Conservation (phyloP, 2,113 vertebrate genomes). For the Atherinomorus stipes region DNA sequence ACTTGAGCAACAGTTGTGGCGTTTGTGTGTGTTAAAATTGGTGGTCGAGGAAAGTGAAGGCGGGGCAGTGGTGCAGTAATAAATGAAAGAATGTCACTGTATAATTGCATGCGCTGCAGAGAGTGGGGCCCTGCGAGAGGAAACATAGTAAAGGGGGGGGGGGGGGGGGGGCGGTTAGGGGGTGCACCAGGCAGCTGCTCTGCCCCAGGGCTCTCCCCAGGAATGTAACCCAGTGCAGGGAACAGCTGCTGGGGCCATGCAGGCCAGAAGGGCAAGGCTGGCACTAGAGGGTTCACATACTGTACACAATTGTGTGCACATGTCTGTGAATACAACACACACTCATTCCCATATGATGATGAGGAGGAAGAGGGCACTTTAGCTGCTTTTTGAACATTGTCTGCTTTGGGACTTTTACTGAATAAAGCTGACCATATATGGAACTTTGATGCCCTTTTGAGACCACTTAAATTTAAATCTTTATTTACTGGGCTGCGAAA, state of each 20-base stretch:
- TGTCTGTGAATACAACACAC: constrained; percentile 4
- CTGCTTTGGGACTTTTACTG: background rate
- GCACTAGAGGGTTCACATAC: constrained; percentile 58
- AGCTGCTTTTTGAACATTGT: constrained; percentile 7
- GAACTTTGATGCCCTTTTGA: constrained; percentile 26
- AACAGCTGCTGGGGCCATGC: constrained; percentile 74
- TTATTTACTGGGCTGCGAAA: constrained; percentile 40
- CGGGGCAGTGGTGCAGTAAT: constrained; percentile 53
- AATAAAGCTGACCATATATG: constrained; percentile 25
- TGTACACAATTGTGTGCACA: constrained; percentile 23
- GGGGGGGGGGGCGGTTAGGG: constrained; percentile 38
- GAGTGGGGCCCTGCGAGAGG: constrained; percentile 61
- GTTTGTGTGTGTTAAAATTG: constrained; percentile 18
- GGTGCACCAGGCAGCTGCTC: constrained; percentile 76
- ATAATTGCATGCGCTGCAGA: constrained; percentile 73
- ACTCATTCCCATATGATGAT: constrained; percentile 3
- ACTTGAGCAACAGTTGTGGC: constrained; percentile 2
- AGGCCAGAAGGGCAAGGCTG: constrained; percentile 66
- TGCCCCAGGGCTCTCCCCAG: constrained; percentile 79
- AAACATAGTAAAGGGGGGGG: constrained; percentile 10
- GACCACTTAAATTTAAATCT: constrained; percentile 40
- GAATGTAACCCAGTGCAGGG: constrained; percentile 72
- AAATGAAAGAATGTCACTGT: constrained; percentile 79
- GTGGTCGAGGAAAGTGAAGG: constrained; percentile 8
- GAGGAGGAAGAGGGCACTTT: background rate